Conservation (phyloP, 2,113 vertebrate species). For the Macaca mulatta region DNA sequence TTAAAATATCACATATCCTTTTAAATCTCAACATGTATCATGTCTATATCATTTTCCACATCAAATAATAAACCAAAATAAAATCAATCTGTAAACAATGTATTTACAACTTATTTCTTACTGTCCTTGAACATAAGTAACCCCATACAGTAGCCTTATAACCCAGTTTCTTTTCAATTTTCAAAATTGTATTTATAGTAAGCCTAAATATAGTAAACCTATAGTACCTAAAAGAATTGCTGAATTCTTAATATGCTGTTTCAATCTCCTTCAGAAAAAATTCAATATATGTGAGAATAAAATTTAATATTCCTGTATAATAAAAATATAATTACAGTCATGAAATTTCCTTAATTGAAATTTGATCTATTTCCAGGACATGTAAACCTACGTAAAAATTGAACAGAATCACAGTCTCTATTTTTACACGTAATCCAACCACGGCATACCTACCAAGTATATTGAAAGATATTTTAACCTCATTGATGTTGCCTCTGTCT, state of each 20-base stretch:
- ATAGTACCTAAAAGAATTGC: not conserved
- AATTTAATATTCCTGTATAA: not conserved
- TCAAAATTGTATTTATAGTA: not conserved
- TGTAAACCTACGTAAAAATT: not conserved
- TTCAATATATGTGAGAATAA: conserved; percentile 33
- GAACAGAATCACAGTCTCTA: not conserved
- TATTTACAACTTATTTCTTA: not conserved
- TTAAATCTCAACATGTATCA: conserved; percentile 69
- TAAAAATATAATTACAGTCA: conserved; percentile 39
- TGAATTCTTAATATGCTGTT: not conserved
- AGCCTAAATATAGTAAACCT: not conserved
- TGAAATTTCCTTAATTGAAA: conserved; percentile 41
- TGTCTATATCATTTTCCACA: not conserved
- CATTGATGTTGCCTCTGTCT: not conserved
- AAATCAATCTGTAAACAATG: conserved; percentile 49
- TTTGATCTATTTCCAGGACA: not conserved
- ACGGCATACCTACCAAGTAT: not conserved
- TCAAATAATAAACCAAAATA: conserved; percentile 43
- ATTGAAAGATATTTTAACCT: not conserved
- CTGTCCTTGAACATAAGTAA: not conserved
- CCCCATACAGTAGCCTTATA: not conserved
- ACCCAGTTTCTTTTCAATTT: not conserved
- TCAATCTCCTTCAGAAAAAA: not conserved
- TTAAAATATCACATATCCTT: conserved; percentile 61
- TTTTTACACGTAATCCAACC: not conserved